phyloP scores from a whole-genome alignment of 2,888 invertebrate species.

The Aphidius colemani region DNA sequence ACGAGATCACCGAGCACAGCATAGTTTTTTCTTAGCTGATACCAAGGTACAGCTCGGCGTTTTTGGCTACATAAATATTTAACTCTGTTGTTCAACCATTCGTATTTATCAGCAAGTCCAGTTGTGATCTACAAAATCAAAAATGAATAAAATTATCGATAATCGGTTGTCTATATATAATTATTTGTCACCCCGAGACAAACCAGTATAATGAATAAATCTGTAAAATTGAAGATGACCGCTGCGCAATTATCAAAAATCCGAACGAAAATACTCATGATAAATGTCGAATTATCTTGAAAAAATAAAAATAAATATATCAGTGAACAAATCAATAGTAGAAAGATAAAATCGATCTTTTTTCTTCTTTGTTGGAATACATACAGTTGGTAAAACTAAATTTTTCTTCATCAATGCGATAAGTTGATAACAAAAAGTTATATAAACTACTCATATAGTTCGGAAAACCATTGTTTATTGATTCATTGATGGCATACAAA shows the following conservation, averaged over 20 bases:
- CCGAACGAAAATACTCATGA: conserved; percentile 49
- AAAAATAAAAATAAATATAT: conserved; percentile 10
- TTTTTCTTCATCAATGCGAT: conserved; percentile 46
- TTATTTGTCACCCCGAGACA: conserved; percentile 39
- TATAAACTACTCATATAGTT: conserved; percentile 38
- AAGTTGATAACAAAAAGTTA: conserved; percentile 43
- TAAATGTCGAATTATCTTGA: conserved; percentile 48
- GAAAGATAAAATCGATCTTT: neutral
- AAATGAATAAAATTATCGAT: neutral
- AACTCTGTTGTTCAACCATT: conserved; percentile 62
- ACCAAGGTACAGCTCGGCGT: conserved; percentile 52
- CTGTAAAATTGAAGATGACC: conserved; percentile 75
- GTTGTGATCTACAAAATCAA: conserved; percentile 45
- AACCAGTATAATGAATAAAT: conserved; percentile 73
- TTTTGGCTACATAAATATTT: too few species aligned
- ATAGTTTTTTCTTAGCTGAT: conserved; percentile 64
- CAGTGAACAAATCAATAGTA: neutral
- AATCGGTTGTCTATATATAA: neutral
- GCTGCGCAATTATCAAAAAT: conserved; percentile 65
- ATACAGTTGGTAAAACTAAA: conserved; percentile 51
- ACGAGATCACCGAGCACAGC: conserved; percentile 67
- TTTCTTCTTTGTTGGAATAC: conserved; percentile 5
- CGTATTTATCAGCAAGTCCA: conserved; percentile 70
- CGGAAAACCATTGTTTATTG: too few species aligned
- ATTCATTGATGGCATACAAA: conserved; percentile 43